Evolutionary conservation across 1,140 invertebrate genomes (phyloP), one percentile per base, ranked within the genome.

Genomic region (Papilio xuthus): DNA sequence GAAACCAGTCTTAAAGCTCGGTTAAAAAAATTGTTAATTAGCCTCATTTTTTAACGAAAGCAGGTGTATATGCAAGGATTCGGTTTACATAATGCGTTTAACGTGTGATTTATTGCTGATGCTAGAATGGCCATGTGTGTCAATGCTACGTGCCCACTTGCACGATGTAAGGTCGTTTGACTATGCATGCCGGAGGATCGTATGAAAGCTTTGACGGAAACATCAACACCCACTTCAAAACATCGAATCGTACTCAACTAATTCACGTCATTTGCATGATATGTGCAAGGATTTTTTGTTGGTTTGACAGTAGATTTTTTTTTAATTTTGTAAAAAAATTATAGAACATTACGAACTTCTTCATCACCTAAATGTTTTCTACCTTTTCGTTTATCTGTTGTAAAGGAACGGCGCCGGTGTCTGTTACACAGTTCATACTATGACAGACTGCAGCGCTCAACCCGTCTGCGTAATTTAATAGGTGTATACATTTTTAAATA

Each of bases 71-170:
- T 67, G 60, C 60, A 67, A 67, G 60, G 60, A 67, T 67, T 67
- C 26, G 26, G 26, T 50, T 47, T 44, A 20, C 41, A 44, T 47
- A 71, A 71, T 41, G n/a, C 32, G 69, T 71, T 71, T 71, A 42
- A 32, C 32, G 28, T 77, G 32, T 41, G n/a, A 73, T 73, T 73
- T 73, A 73, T 86, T 88, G 78, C 82, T 80, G 77, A 85, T 60
- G 77, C 50, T 76, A 86, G 85, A 88, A 87, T 86, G 84, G 84
- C 79, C 82, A 87, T 92, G 85, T 91, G 79, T 91, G 89, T 92
- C 90, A 92, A 90, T 91, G 90, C 85, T 90, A 89, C 88, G 86
- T 53, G 26, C 89, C 88, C 86, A 88, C 89, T 84, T 83, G 79
- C 23, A 78, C 76, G 82, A 53, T 73, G 37, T 84, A 84, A 91